These are phyloP conservation scores for Agrochola circellaris DNA, from an alignment of 2,888 invertebrate genomes.

Conservation along the genomic window DNA sequence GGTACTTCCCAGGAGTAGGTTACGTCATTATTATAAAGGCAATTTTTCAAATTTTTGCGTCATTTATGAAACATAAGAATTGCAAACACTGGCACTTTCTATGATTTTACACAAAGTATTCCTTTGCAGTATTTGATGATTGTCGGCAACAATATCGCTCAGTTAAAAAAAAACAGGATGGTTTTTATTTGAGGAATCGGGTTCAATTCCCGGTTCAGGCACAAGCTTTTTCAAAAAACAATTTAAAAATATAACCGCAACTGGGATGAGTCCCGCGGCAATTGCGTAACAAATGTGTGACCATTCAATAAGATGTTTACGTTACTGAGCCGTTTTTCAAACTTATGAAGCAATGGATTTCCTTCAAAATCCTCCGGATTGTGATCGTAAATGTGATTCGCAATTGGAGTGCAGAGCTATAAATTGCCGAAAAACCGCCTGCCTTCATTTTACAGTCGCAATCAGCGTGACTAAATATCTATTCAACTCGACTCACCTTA, in stretches of 20 bases:
- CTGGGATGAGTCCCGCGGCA: no score
- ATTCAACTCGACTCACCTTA: conserved; percentile 90
- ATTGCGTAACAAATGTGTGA: neutral
- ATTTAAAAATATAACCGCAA: no score
- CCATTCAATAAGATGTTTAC: neutral
- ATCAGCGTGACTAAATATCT: neutral
- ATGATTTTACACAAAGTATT: no score
- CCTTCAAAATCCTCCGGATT: neutral
- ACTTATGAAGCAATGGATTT: neutral
- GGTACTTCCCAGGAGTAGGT: no score
- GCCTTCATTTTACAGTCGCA: neutral
- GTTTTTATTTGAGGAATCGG: neutral
- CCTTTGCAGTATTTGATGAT: neutral
- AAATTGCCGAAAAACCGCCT: neutral
- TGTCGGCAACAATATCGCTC: no score
- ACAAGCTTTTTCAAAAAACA: neutral
- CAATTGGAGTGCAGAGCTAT: neutral
- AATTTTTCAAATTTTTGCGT: no score
- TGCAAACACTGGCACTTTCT: no score
- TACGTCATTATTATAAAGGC: no score
- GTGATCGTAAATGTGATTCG: neutral
- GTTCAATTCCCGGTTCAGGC: neutral
- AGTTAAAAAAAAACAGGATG: neutral
- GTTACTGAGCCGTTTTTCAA: neutral
- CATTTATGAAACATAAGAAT: no score